These are phyloP conservation scores for Cottoperca gobio DNA, from an alignment of 2,797 vertebrate genomes.

Conservation along the genomic window DNA sequence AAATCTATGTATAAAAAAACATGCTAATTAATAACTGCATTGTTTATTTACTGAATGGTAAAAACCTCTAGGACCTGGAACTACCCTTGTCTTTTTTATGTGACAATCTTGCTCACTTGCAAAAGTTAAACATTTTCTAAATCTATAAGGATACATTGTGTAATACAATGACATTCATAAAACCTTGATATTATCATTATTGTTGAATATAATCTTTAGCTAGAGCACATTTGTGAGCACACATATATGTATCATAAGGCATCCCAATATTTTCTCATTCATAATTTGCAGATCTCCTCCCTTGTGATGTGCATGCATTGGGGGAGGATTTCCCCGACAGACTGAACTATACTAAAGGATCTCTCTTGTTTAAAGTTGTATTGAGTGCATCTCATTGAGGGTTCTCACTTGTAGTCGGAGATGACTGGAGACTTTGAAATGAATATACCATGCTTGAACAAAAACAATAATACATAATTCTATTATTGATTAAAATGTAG, in stretches of 20 bases:
- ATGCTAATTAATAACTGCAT: slow-evolving; percentile 24
- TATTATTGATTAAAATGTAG: background rate
- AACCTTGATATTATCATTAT: background rate
- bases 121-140: background rate
- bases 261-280: background rate
- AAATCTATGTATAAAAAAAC: background rate
- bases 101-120: background rate
- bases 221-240: background rate
- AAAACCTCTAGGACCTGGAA: background rate
- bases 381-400: background rate
- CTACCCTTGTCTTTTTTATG: background rate
- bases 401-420: background rate
- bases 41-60: slow-evolving; percentile 1
- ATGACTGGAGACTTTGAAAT: background rate
- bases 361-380: background rate
- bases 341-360: background rate
- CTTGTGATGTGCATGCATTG: background rate
- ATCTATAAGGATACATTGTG: background rate
- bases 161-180: background rate
- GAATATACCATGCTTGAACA: background rate
- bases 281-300: background rate
- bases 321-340: background rate
- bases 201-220: background rate
- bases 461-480: slow-evolving; percentile 3
- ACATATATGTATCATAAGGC: background rate